Evolutionary conservation across 2,113 vertebrate genomes (phyloP).

Genomic region (Symphodus melops): DNA sequence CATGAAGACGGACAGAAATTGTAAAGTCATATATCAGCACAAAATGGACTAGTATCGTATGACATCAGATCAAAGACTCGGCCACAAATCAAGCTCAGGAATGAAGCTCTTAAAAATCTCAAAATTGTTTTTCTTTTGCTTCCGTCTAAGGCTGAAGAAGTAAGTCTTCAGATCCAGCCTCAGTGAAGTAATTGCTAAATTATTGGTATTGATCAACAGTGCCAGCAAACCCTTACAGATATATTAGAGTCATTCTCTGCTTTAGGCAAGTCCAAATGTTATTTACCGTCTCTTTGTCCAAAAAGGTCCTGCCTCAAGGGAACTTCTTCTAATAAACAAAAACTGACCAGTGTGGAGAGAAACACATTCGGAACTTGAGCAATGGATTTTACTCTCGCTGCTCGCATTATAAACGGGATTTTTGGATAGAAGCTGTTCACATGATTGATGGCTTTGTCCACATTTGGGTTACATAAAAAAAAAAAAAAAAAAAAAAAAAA

Average conservation of each 20-base stretch:
- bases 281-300: conserved; percentile 41
- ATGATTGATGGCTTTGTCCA: conserved; percentile 65
- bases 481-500: too few species aligned
- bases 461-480: background rate
- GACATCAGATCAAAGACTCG: too few species aligned
- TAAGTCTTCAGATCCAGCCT: conserved; percentile 19
- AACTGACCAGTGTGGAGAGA: conserved; percentile 23
- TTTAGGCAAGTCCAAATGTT: conserved; percentile 24
- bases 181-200: conserved; percentile 35
- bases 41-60: too few species aligned
- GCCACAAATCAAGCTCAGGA: too few species aligned
- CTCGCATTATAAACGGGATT: conserved; percentile 34
- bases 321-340: conserved; percentile 30
- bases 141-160: background rate
- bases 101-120: background rate
- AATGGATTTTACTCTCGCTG: conserved; percentile 22
- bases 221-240: conserved; percentile 35
- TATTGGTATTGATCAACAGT: conserved; percentile 45
- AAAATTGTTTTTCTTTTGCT: background rate
- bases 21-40: too few species aligned
- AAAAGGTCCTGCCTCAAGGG: conserved; percentile 8
- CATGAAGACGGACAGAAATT: background rate
- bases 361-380: conserved; percentile 24
- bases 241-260: conserved; percentile 41
- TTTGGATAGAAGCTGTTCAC: conserved; percentile 38